These are phyloP conservation scores for Alosa sapidissima DNA, from an alignment of 2,797 vertebrate genomes.

Conservation along the genomic window DNA sequence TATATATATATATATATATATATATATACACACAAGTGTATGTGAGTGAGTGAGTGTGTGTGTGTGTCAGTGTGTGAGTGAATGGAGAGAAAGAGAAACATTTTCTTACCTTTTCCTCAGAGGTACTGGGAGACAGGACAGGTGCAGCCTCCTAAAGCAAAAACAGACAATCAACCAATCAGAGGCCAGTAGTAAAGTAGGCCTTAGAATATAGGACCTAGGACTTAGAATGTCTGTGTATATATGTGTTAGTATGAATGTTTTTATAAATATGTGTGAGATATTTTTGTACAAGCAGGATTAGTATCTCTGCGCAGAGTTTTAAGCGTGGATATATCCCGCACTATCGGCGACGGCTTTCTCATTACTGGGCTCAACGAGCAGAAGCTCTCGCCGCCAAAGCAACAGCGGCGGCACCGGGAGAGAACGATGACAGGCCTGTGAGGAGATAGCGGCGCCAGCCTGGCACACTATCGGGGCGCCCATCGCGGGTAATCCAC, in stretches of 20 bases:
- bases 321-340: constrained; percentile 15
- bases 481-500: constrained; percentile 31
- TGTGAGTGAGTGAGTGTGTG: not conserved
- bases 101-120: constrained; percentile 69
- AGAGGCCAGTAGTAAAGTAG: not conserved
- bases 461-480: constrained; percentile 23
- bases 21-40: too few species aligned
- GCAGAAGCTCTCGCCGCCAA: constrained; percentile 5
- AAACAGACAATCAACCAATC: not conserved
- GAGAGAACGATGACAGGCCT: constrained; percentile 5
- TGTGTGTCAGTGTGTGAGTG: not conserved
- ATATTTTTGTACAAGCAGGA: constrained; percentile 1
- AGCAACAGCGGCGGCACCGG: not conserved
- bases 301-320: constrained; percentile 21
- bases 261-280: not conserved
- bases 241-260: not conserved
- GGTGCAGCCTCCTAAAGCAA: constrained; percentile 60
- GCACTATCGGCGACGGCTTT: not conserved
- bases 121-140: constrained; percentile 58
- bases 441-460: constrained; percentile 15
- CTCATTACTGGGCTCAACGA: constrained; percentile 31
- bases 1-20: too few species aligned
- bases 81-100: not conserved
- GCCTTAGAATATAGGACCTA: not conserved
- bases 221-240: not conserved